These are phyloP conservation scores for Trichacis sp. DNA, from an alignment of 2,888 invertebrate genomes.

Conservation along the genomic window DNA sequence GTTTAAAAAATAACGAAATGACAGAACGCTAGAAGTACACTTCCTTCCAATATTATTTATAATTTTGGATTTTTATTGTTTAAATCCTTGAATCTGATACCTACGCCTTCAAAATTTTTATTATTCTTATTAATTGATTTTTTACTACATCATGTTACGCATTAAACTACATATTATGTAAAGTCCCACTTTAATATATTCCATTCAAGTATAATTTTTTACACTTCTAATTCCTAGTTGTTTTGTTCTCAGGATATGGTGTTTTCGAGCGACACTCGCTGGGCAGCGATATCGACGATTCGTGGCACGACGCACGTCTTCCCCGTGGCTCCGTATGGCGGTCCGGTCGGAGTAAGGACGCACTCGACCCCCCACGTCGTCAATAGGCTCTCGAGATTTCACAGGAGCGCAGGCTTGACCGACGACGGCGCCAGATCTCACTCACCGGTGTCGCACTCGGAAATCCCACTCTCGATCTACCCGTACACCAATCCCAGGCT, in stretches of 20 bases:
- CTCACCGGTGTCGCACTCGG: slow-evolving; percentile 75
- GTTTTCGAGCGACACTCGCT: slow-evolving; percentile 93
- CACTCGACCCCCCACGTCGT: slow-evolving; percentile 95
- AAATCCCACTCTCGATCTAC: slow-evolving; percentile 65
- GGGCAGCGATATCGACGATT: slow-evolving; percentile 95
- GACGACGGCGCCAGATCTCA: slow-evolving; percentile 78
- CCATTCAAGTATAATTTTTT: no score
- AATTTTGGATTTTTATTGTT: no score
- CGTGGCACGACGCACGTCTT: slow-evolving; percentile 98
- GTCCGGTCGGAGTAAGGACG: slow-evolving; percentile 89
- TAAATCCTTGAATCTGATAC: no score
- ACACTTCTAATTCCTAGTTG: background rate
- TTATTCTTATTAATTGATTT: no score
- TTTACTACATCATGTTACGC: no score
- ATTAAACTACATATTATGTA: no score
- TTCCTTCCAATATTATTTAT: no score
- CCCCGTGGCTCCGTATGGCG: slow-evolving; percentile 96
- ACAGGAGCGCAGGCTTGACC: slow-evolving; percentile 92
- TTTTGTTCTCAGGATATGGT: slow-evolving; percentile 78
- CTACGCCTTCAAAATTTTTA: no score
- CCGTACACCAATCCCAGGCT: slow-evolving; percentile 90
- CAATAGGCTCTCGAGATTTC: slow-evolving; percentile 94
- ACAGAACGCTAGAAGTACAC: no score
- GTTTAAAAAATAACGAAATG: no score
- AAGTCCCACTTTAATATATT: no score